Conservation (phyloP, 2,113 vertebrate genomes). For the Chunga burmeisteri region DNA sequence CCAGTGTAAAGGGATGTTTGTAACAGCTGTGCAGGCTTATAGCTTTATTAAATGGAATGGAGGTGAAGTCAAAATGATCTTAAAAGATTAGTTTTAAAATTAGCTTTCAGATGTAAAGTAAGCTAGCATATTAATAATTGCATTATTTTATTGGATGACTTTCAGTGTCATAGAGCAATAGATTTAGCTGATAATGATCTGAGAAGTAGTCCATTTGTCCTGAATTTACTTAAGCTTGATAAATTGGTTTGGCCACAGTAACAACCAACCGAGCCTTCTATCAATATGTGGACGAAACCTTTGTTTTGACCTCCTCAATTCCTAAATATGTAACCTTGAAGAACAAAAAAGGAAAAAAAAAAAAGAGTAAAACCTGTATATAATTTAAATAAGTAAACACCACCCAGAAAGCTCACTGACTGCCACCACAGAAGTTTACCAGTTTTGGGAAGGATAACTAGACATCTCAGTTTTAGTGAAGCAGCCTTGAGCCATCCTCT, state of each 20-base stretch:
- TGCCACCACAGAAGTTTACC: not conserved
- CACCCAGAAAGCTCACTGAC: not conserved
- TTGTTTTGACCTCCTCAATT: not conserved
- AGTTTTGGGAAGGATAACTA: not conserved
- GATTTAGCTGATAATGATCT: not conserved
- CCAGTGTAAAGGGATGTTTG: not conserved
- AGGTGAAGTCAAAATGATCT: not conserved
- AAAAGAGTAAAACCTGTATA: rapidly evolving
- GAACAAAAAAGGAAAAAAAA: not conserved
- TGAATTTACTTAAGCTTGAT: not conserved
- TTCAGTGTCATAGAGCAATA: not conserved
- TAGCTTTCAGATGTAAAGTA: not conserved
- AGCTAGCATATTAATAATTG: not conserved
- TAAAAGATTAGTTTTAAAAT: not conserved
- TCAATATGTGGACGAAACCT: not conserved
- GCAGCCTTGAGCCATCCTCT: not conserved
- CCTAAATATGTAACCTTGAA: not conserved
- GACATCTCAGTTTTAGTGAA: not conserved
- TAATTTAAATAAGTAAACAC: not conserved
- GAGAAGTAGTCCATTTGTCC: not conserved
- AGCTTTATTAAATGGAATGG: not conserved
- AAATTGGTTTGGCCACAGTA: not conserved
- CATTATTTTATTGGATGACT: not conserved
- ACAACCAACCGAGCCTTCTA: not conserved
- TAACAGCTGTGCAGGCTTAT: not conserved